These are phyloP conservation scores for Scaptomyza tumidula DNA, from an alignment of 2,888 invertebrate species.

Conservation along the genomic window DNA sequence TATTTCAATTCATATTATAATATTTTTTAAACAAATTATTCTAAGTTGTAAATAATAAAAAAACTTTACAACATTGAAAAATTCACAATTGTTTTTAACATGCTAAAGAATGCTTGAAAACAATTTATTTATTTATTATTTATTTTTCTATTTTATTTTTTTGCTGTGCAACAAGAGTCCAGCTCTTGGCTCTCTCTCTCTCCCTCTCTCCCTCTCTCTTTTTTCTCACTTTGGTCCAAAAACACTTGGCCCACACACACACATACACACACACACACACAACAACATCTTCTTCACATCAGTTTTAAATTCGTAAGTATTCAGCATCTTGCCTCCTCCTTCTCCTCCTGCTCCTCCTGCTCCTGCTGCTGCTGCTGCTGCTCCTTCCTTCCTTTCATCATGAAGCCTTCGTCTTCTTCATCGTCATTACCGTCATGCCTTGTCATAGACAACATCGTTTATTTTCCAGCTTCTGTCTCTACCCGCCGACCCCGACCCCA, in stretches of 20 bases:
- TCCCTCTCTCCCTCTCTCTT: too few species aligned
- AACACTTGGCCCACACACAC: slow-evolving; percentile 21
- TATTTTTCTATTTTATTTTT: neutral
- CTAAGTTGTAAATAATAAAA: too few species aligned
- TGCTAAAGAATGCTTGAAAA: too few species aligned
- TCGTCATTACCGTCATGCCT: slow-evolving; percentile 77
- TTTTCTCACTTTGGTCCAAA: neutral
- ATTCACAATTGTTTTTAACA: too few species aligned
- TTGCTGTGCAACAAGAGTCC: slow-evolving; percentile 2
- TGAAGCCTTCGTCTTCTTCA: neutral
- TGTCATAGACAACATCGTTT: slow-evolving; percentile 79
- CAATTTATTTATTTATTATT: too few species aligned
- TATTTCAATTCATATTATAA: too few species aligned
- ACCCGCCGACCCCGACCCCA: neutral
- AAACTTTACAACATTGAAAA: too few species aligned
- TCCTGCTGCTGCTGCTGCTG: neutral
- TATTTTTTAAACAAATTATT: too few species aligned
- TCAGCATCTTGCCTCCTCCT: neutral
- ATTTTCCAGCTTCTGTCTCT: slow-evolving; percentile 53
- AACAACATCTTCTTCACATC: neutral
- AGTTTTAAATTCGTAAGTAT: slow-evolving; percentile 11
- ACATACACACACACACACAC: neutral
- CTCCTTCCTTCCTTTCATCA: neutral
- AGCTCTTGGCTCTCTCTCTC: neutral
- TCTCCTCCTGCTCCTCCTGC: neutral